Evolutionary conservation across 2,113 vertebrate species (phyloP).

Genomic region (Rutilus rutilus): DNA sequence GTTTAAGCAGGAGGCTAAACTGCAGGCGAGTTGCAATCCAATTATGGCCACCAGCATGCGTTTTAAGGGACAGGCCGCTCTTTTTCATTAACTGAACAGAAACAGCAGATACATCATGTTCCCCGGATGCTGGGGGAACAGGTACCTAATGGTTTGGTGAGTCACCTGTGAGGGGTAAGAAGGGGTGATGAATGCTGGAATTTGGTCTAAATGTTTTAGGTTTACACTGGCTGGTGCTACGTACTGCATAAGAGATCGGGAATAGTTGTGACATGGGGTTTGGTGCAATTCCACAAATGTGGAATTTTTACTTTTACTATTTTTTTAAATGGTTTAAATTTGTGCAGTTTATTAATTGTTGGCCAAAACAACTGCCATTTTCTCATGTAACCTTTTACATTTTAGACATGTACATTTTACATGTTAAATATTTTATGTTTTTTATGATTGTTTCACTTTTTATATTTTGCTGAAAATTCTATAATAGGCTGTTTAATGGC

Average conservation of each 20-base stretch:
- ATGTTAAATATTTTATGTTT: neutral
- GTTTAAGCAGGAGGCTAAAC: conserved; percentile 55
- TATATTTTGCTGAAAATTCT: neutral
- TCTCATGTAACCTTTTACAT: neutral
- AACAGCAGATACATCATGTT: conserved; percentile 77
- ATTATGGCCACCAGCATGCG: conserved; percentile 63
- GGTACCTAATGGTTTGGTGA: conserved; percentile 68
- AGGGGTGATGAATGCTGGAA: conserved; percentile 69
- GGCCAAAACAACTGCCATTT: neutral
- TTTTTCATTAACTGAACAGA: conserved; percentile 74
- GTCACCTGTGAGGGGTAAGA: conserved; percentile 63
- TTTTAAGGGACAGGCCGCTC: conserved; percentile 65
- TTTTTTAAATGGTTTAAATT: neutral
- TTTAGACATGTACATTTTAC: too few relatives aligned
- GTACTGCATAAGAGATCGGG: neutral
- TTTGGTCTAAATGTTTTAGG: conserved; percentile 46
- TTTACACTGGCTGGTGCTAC: neutral
- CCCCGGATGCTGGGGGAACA: conserved; percentile 68
- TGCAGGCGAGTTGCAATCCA: conserved; percentile 61
- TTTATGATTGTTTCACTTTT: neutral
- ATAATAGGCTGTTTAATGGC: neutral
- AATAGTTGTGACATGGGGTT: neutral
- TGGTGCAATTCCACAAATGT: neutral
- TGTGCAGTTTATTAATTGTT: neutral
- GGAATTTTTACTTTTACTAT: neutral